Evolutionary conservation across 1,140 invertebrate species (phyloP).

Genomic region (Pogonomyrmex californicus): DNA sequence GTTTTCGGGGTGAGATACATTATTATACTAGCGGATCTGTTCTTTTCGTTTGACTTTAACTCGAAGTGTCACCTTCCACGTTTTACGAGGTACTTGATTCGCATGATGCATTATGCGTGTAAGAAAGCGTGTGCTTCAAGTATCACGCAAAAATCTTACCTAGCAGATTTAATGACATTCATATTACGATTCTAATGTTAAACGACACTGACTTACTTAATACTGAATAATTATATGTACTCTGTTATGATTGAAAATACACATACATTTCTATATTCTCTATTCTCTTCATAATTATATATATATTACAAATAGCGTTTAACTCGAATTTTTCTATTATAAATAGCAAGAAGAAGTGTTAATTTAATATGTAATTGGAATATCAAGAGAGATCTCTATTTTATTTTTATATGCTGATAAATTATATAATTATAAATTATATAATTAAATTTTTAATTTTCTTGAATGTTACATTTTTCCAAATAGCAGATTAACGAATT

Average conservation of each 20-base stretch:
- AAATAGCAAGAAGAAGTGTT: too few species aligned
- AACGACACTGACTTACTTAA: neutral
- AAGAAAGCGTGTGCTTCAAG: neutral
- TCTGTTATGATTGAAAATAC: neutral
- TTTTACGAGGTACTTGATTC: constrained; percentile 5
- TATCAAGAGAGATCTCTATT: too few species aligned
- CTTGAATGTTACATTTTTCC: too few species aligned
- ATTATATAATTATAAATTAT: too few species aligned
- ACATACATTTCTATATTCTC: too few species aligned
- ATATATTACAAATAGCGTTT: too few species aligned
- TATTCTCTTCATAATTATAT: too few species aligned
- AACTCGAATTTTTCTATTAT: too few species aligned
- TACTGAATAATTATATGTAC: neutral
- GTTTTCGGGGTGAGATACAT: constrained; percentile 1
- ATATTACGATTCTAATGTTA: constrained; percentile 1
- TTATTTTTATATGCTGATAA: neutral
- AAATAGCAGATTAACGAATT: neutral
- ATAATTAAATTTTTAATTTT: neutral
- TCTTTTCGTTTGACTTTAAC: constrained; percentile 11
- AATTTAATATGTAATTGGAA: too few species aligned
- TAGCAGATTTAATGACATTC: neutral
- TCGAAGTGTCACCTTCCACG: neutral
- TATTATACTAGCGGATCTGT: neutral
- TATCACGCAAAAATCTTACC: constrained; percentile 14
- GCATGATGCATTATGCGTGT: constrained; percentile 28